Conservation (phyloP, 1,140 invertebrate genomes). For the Drosophila auraria region DNA sequence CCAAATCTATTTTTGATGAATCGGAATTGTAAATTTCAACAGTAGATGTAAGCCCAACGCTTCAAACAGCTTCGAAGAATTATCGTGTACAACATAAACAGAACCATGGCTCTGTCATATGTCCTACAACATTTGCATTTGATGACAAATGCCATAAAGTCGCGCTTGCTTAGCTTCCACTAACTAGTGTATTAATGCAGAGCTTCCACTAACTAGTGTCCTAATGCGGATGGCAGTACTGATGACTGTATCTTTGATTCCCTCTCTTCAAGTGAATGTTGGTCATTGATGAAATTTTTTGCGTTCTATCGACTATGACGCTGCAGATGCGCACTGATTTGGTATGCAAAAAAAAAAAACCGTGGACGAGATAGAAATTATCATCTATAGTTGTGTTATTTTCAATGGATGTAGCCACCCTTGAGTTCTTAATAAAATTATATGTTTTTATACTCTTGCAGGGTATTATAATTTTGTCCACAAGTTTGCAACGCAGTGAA, state of each 20-base stretch:
- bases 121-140: background rate
- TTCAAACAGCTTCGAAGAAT: slow-evolving; percentile 46
- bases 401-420: slow-evolving; percentile 4
- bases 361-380: slow-evolving; percentile 50
- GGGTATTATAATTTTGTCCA: too few species aligned
- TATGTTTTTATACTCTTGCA: background rate
- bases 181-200: background rate
- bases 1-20: slow-evolving; percentile 81
- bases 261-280: background rate
- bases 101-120: slow-evolving; percentile 3
- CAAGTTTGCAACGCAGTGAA: too few species aligned
- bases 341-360: slow-evolving; percentile 66
- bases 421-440: background rate
- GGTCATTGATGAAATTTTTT: slow-evolving; percentile 36
- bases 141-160: background rate
- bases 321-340: slow-evolving; percentile 53
- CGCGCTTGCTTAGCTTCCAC: background rate
- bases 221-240: background rate
- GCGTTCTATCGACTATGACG: slow-evolving; percentile 27
- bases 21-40: slow-evolving; percentile 73
- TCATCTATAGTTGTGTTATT: slow-evolving; percentile 66
- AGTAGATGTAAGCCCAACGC: slow-evolving; percentile 42
- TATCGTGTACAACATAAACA: slow-evolving; percentile 42
- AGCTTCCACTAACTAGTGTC: too few species aligned
- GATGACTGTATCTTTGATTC: background rate